A percentile compares a stretch with the other conserved stretches of the same genome.
Conservation (phyloP, 2,888 invertebrate genomes). For the Bimastos eiseni region DNA sequence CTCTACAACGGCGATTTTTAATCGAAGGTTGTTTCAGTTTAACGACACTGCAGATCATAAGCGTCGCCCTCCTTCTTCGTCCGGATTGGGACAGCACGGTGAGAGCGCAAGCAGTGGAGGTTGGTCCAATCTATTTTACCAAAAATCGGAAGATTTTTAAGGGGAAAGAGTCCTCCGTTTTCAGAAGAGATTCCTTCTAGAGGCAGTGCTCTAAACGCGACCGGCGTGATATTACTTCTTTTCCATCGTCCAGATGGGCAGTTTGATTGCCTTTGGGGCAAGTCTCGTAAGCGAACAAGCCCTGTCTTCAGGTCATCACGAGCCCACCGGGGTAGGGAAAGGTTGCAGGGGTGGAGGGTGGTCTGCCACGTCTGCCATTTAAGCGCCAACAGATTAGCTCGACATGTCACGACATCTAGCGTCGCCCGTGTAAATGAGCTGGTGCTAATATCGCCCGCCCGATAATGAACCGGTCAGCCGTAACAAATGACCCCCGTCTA, state of each 20-base stretch:
- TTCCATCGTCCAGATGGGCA: background rate
- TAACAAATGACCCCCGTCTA: conserved; percentile 23
- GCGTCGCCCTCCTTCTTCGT: too few relatives aligned
- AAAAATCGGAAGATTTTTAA: too few relatives aligned
- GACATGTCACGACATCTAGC: conserved; percentile 21
- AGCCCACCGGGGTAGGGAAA: background rate
- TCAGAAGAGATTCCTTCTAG: background rate
- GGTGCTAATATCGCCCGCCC: conserved; percentile 15
- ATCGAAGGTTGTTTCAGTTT: too few relatives aligned
- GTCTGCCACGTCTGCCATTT: background rate
- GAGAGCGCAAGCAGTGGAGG: too few relatives aligned
- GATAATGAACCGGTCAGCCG: conserved; percentile 26
- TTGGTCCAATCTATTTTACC: too few relatives aligned
- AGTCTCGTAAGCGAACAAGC: background rate
- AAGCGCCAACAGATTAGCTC: conserved; percentile 19
- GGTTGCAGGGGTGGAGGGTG: background rate
- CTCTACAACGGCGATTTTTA: too few relatives aligned
- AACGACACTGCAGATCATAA: too few relatives aligned
- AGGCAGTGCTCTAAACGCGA: background rate
- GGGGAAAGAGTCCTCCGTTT: too few relatives aligned
- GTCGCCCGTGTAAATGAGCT: conserved; percentile 20
- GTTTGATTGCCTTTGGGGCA: background rate
- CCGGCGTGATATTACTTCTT: too few relatives aligned
- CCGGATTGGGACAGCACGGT: too few relatives aligned
- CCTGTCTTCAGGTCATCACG: background rate